Base-by-base conservation (phyloP, 2,888 invertebrate species). In the Cataglyphis albicans region DNA sequence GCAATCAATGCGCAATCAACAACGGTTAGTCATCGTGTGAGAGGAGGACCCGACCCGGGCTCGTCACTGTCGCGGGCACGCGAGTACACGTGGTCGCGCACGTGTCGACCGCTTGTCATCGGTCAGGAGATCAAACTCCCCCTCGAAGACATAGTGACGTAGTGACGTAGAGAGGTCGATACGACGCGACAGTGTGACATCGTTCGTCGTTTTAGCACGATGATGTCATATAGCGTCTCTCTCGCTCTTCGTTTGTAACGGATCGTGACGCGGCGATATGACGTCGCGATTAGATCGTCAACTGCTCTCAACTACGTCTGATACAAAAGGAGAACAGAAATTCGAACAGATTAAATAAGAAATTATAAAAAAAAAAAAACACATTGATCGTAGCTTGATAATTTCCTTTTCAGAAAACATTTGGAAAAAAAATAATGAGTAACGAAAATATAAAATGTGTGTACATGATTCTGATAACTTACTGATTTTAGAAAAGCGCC, bases 401-500 rank as follows among this genome's bases (percentile, higher is more conserved):
- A 1, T n/a, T 3, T 35, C 15, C 6, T 25, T n/a, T 12, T 21
- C 12, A 4, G 35, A 35, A 3, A n/a, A 18, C 0, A 21, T 1
- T 12, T 38, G 3, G 35, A 12, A 6, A 63, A 63, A 48, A 48
- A 29, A 12, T 48, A 10, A 12, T n/a, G 18, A n/a, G 6, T 41
- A 25, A 18, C 0, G 10, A 35, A 63, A 35, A 25, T 38, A 57
- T 1, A 12, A 59, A 41, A 12, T 5, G 25, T n/a, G 7, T 18
- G 3, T 6, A 38, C 0, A 4, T 73, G 6, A 52, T 41, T 25
- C n/a, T 74, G 48, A 9, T 10, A 65, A 91, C 91, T 91, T 90
- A 91, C 91, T 35, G 91, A 90, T 85, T 90, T 91, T 1, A 91
- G 70, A 55, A 90, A 91, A 32, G 88, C 85, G n/a, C 88, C 88